Evolutionary conservation across 2,888 invertebrate genomes (phyloP).

Genomic region (Drosophila prolongata): DNA sequence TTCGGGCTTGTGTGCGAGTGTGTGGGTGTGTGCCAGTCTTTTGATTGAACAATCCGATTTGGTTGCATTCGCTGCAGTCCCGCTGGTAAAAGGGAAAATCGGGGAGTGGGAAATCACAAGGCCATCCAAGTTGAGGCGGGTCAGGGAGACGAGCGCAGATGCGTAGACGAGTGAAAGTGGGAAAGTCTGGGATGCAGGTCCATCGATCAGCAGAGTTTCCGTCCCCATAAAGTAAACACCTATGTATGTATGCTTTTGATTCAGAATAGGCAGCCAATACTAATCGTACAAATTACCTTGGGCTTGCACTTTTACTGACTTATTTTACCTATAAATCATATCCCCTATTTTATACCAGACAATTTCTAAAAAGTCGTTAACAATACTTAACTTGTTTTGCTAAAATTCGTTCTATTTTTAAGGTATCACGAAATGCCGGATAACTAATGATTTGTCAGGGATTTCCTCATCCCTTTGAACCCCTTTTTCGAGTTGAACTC

Average conservation of each 20-base stretch:
- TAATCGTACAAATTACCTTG: too few species aligned
- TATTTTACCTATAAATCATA: too few species aligned
- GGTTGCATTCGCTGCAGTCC: conserved; percentile 33
- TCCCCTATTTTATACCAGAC: too few species aligned
- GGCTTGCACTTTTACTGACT: too few species aligned
- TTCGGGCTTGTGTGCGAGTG: conserved; percentile 17
- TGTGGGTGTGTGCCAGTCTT: conserved; percentile 38
- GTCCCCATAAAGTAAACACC: too few species aligned
- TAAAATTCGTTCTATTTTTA: too few species aligned
- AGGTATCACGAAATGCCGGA: too few species aligned
- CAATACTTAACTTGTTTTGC: too few species aligned
- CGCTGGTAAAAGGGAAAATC: conserved; percentile 8
- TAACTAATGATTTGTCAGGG: neutral
- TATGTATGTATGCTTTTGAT: too few species aligned
- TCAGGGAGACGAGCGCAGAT: conserved; percentile 41
- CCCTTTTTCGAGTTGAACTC: neutral
- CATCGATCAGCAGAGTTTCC: neutral
- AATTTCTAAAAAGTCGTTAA: too few species aligned
- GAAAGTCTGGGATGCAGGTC: neutral
- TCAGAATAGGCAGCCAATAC: too few species aligned
- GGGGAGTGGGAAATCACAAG: conserved; percentile 42
- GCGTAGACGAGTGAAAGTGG: conserved; percentile 37
- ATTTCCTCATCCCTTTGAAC: neutral
- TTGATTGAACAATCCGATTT: conserved; percentile 51
- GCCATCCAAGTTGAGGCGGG: conserved; percentile 63